phyloP scores from a whole-genome alignment of 37 sponge, comb jelly and placozoan species.

The Cliona cf. orientalis region DNA sequence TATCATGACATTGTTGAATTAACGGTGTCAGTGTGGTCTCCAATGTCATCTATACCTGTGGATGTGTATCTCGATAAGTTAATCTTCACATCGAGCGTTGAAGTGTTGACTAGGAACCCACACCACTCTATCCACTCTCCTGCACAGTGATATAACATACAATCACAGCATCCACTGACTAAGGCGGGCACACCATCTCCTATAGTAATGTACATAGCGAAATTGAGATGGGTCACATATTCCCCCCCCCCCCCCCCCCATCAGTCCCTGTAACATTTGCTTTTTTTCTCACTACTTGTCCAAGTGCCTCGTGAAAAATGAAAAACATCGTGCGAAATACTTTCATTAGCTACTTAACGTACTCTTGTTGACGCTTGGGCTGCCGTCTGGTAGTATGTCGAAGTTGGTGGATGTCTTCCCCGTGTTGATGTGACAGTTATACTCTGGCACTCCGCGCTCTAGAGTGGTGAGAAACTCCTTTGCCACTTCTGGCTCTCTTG shows the following conservation, averaged over 20 bases:
- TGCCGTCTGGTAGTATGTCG: constrained; percentile 14
- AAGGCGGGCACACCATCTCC: background rate
- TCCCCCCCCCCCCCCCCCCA: background rate
- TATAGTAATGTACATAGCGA: background rate
- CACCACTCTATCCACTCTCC: constrained; percentile 72
- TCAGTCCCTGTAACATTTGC: background rate
- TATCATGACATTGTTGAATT: too few species aligned
- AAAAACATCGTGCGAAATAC: too few species aligned
- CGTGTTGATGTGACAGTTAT: constrained; percentile 61
- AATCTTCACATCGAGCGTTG: constrained; percentile 48
- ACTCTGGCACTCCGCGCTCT: constrained; percentile 51
- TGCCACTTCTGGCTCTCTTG: constrained; percentile 28
- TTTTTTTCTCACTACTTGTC: constrained; percentile 2
- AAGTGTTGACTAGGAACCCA: constrained; percentile 62
- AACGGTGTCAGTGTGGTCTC: background rate
- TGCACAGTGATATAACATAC: background rate
- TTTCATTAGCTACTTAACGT: background rate
- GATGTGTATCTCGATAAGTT: constrained; percentile 46
- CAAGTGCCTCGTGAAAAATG: constrained; percentile 26
- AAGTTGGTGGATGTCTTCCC: constrained; percentile 67
- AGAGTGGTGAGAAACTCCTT: constrained; percentile 33
- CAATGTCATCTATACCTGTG: constrained; percentile 14
- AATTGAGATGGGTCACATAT: background rate
- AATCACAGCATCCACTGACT: background rate
- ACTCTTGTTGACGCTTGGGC: too few species aligned